Evolutionary conservation across 1,140 invertebrate species (phyloP).

Genomic region (Leucophenga varia): DNA sequence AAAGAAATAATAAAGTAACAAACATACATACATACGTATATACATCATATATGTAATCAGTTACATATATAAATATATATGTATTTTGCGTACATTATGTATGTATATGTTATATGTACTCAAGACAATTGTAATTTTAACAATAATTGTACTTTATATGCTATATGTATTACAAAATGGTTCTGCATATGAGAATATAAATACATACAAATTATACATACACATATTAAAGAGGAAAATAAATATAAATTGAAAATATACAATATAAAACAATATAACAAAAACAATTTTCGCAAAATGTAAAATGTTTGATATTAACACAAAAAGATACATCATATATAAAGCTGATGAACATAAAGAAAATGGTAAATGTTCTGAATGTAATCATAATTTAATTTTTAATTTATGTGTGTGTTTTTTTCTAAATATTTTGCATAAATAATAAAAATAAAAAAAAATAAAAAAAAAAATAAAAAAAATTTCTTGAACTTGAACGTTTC

Average conservation of each 20-base stretch:
- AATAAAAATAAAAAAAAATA: constrained; percentile 56
- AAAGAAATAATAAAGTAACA: constrained; percentile 18
- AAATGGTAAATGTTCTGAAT: too few relatives aligned
- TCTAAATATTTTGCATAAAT: constrained; percentile 57
- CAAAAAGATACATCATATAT: background rate
- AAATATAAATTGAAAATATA: constrained; percentile 6
- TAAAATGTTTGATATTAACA: too few relatives aligned
- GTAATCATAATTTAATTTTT: constrained; percentile 50
- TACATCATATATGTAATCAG: constrained; percentile 13
- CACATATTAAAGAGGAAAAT: too few relatives aligned
- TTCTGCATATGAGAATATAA: too few relatives aligned
- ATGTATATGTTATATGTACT: constrained; percentile 56
- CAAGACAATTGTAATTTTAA: constrained; percentile 57
- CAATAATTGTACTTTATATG: constrained; percentile 55
- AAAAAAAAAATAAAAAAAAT: too few relatives aligned
- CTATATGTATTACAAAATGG: constrained; percentile 28
- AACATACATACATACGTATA: constrained; percentile 32
- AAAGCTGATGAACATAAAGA: constrained; percentile 1
- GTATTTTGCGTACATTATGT: constrained; percentile 37
- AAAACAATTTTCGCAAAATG: too few relatives aligned
- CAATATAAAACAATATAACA: constrained; percentile 1
- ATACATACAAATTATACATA: too few relatives aligned
- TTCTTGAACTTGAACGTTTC: too few relatives aligned
- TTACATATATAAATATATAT: constrained; percentile 6
- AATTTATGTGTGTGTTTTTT: constrained; percentile 55